Evolutionary conservation across 2,888 invertebrate genomes (phyloP), one percentile per base, ranked within the genome.

Genomic region (Keiferia lycopersicella): DNA sequence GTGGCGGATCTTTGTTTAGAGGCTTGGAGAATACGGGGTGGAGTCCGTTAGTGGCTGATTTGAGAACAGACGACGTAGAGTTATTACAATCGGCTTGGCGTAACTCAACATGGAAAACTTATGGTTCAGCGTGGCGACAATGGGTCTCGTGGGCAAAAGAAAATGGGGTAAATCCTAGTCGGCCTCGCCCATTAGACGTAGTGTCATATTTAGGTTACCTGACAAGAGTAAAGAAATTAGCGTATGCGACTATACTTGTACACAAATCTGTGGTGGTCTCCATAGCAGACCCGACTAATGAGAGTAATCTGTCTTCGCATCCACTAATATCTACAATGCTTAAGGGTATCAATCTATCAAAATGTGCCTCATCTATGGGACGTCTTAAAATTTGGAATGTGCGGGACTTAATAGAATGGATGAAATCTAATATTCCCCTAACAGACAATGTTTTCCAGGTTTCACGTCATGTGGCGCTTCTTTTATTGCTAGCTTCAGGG

Each of bases 1-100:
- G 62, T 64, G 7, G 45, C 66, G 10, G n/a, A 66, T 0, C 57
- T 71, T 3, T 16, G 8, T 45, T 62, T 71, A 51, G 67, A 68
- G 63, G 65, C 66, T 14, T 71, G 69, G 69, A 67, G 45, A 59
- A 63, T 68, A 66, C 67, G 66, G 68, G 68, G 68, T 71, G 71
- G 71, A 22, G 45, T 30, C 7, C 14, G 11, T 10, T 39, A 62
- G 34, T 34, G 26, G 26, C 16, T 11, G 26, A 16, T 45, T 60
- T 63, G 56, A 34, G 22, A 20, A 0, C 16, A 41, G 48, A 61
- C n/a, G 20, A 64, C 58, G 18, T 62, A 8, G 51, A 26, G 8
- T 6, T 60, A 41, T n/a, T 66, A 57, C 26, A 51, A 4, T 3
- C 50, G 20, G 53, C 62, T 2, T 66, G 66, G 51, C 48, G 61